phyloP scores from a whole-genome alignment of 2,888 invertebrate species.

The Polydrusus tereticollis region DNA sequence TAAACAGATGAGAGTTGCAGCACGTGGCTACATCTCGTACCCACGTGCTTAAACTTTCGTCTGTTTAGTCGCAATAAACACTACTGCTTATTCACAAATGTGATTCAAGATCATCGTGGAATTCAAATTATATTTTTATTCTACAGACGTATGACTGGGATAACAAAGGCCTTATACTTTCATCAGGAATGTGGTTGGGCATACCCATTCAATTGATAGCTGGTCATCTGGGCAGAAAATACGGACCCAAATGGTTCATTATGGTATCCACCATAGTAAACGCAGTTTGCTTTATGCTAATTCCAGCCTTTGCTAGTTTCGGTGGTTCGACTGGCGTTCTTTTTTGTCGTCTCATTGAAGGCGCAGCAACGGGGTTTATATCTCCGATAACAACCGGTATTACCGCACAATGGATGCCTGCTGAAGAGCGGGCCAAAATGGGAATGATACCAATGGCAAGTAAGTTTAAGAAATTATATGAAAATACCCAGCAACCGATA shows the following conservation, averaged over 20 bases:
- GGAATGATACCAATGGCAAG: conserved; percentile 73
- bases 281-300: conserved; percentile 76
- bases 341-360: conserved; percentile 67
- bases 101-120: too few relatives aligned
- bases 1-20: too few relatives aligned
- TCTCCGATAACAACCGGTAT: conserved; percentile 79
- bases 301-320: conserved; percentile 47
- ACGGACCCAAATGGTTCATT: conserved; percentile 81
- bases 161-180: conserved; percentile 69
- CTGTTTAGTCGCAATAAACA: too few relatives aligned
- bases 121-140: conserved; percentile 8
- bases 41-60: too few relatives aligned
- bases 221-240: conserved; percentile 78
- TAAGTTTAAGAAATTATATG: conserved; percentile 28
- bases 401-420: conserved; percentile 80
- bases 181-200: conserved; percentile 87
- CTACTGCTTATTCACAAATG: too few relatives aligned
- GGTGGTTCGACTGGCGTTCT: conserved; percentile 52
- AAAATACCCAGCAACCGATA: too few relatives aligned
- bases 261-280: conserved; percentile 67
- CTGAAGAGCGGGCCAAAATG: conserved; percentile 76
- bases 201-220: conserved; percentile 79
- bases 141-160: conserved; percentile 43
- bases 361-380: conserved; percentile 79
- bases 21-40: too few relatives aligned